Percentiles rank a stretch among this genome's conserved stretches.
These are phyloP conservation scores for Lycodopsis pacificus DNA, from an alignment of 2,797 vertebrate genomes.

Conservation along the genomic window DNA sequence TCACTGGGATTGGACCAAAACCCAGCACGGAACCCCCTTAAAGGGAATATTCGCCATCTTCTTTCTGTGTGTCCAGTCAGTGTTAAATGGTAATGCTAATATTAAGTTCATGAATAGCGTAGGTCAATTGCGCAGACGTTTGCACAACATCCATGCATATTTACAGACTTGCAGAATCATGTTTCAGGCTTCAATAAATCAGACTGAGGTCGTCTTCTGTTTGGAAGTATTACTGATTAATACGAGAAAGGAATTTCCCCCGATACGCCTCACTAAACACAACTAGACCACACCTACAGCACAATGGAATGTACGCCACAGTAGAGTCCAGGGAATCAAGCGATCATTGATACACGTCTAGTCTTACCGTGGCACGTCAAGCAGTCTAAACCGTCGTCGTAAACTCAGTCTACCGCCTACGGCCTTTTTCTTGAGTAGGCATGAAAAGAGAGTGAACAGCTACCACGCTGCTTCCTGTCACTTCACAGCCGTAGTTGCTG, in stretches of 20 bases:
- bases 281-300: not conserved
- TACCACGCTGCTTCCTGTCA: slow-evolving; percentile 36
- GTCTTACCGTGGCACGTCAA: not conserved
- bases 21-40: not conserved
- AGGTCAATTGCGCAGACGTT: not conserved
- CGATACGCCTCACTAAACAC: not conserved
- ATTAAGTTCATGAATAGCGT: too few relatives aligned
- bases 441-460: slow-evolving; percentile 16
- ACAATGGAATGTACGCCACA: slow-evolving; percentile 10
- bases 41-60: not conserved
- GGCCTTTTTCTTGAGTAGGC: slow-evolving; percentile 9
- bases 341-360: slow-evolving; percentile 3
- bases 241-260: not conserved
- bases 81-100: not conserved
- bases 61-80: not conserved
- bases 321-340: not conserved
- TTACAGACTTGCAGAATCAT: slow-evolving; percentile 45
- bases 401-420: not conserved
- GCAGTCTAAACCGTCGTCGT: not conserved
- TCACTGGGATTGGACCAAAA: not conserved
- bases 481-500: slow-evolving; percentile 24
- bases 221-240: not conserved
- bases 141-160: not conserved
- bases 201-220: slow-evolving; percentile 2
- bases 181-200: slow-evolving; percentile 34